Base-by-base conservation (phyloP, 2,888 invertebrate genomes). In the Beris chalybata region DNA sequence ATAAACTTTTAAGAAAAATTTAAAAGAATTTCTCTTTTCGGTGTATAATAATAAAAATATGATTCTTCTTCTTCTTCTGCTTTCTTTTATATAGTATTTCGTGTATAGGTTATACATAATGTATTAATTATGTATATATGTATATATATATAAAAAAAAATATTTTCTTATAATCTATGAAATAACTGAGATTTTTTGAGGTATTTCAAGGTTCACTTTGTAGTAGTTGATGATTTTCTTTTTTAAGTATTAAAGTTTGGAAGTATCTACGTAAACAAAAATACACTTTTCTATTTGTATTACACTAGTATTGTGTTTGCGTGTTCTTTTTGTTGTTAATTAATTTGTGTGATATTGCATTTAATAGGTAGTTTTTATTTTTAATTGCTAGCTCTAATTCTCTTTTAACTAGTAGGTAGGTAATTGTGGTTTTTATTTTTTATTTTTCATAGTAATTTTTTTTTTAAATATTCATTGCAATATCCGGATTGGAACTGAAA, bases 131-230 rank as follows among this genome's bases (percentile, higher is more conserved):
- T 47, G 47, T 15, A 47, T 47, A 11, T 47, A 11, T 11, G 12
- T 47, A 5, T 22, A 22, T 22, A 38, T 47, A 5, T 22, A 22
- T 22, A 38, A 38, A 52, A 52, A 52, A 29, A 50, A 15, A 22
- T 50, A 50, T 22, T 22, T 50, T 50, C 15, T 13, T 22, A 22
- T 5, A 22, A 15, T 50, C 29, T 15, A 29, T n/a, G 31, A 61
- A 61, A 61, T 61, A 61, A 61, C 61, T 61, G 61, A 61, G 61
- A 15, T 50, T 15, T 9, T 47, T 22, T 61, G 61, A 61, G 61
- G 61, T 61, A 61, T 61, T 61, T 61, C 9, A 52, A 50, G 61
- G 47, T 61, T 61, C 50, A 50, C 48, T 59, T 54, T 56, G 38
- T 15, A 43, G 9, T 43, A 15, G 22, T 56, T 56, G 2, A 7